Evolutionary conservation across 92 coral and sea anemone genomes (phyloP).

Genomic region (Desmophyllum pertusum): DNA sequence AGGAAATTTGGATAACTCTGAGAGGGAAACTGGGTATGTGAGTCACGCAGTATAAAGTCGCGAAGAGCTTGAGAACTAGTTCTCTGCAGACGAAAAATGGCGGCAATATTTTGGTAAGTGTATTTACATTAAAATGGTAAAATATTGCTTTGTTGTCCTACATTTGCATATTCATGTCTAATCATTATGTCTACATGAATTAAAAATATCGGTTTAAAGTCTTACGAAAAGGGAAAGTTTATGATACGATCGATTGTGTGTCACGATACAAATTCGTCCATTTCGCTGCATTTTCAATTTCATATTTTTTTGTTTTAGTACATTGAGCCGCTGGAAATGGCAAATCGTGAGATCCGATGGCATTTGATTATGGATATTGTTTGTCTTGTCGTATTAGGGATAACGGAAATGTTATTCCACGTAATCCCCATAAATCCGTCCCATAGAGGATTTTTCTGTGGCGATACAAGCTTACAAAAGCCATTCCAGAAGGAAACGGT

Average conservation of each 20-base stretch:
- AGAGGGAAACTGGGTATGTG: background rate
- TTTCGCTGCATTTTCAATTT: background rate
- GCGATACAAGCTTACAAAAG: constrained; percentile 69
- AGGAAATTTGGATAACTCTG: too few relatives aligned
- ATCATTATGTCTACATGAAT: background rate
- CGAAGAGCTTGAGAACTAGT: constrained; percentile 32
- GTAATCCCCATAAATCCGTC: constrained; percentile 63
- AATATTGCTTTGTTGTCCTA: background rate
- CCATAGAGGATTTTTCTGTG: constrained; percentile 80
- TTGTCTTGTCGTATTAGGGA: constrained; percentile 55
- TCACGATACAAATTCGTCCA: background rate
- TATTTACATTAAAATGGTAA: constrained; percentile 1
- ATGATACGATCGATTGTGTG: background rate
- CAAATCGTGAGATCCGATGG: constrained; percentile 34
- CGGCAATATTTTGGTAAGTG: background rate
- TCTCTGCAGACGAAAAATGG: background rate
- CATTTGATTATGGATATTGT: constrained; percentile 58
- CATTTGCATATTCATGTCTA: constrained; percentile 28
- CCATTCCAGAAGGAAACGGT: constrained; percentile 72
- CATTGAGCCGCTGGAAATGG: constrained; percentile 8
- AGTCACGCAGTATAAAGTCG: background rate
- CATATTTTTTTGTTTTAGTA: background rate
- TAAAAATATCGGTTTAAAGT: background rate
- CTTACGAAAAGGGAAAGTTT: background rate
- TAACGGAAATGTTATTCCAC: constrained; percentile 59